Evolutionary conservation across 2,888 invertebrate species (phyloP).

Genomic region (Cheilosia vulpina): DNA sequence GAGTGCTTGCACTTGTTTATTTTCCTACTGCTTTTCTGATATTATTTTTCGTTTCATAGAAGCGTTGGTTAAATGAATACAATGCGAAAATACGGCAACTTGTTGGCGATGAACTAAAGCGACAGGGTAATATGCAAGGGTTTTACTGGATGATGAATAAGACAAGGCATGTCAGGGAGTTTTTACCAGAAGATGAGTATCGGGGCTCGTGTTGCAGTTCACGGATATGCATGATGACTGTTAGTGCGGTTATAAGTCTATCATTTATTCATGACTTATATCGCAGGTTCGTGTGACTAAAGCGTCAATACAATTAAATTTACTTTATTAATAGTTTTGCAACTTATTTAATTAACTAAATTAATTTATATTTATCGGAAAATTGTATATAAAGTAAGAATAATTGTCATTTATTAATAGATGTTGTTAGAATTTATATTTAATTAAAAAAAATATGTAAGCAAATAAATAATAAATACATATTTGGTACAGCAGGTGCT

Average conservation of each 20-base stretch:
- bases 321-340: no score
- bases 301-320: no score
- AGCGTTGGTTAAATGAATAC: conserved; percentile 91
- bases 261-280: conserved; percentile 12
- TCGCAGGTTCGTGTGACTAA: conserved; percentile 42
- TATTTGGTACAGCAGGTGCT: no score
- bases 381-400: no score
- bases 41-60: conserved; percentile 84
- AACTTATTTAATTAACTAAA: no score
- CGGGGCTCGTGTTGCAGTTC: conserved; percentile 71
- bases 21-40: not conserved
- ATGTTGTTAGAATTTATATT: no score
- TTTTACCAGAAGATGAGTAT: conserved; percentile 83
- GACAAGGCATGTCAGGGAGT: conserved; percentile 88
- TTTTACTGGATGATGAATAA: conserved; percentile 94
- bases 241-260: not conserved
- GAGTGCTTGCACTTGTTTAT: conserved; percentile 67
- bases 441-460: no score
- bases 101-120: conserved; percentile 90
- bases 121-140: conserved; percentile 88
- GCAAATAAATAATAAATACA: no score
- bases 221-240: not conserved
- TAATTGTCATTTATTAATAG: no score
- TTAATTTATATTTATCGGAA: no score
- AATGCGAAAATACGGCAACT: conserved; percentile 89